These are phyloP conservation scores for Cordilura impudica DNA, from an alignment of 2,888 invertebrate species.

Conservation along the genomic window DNA sequence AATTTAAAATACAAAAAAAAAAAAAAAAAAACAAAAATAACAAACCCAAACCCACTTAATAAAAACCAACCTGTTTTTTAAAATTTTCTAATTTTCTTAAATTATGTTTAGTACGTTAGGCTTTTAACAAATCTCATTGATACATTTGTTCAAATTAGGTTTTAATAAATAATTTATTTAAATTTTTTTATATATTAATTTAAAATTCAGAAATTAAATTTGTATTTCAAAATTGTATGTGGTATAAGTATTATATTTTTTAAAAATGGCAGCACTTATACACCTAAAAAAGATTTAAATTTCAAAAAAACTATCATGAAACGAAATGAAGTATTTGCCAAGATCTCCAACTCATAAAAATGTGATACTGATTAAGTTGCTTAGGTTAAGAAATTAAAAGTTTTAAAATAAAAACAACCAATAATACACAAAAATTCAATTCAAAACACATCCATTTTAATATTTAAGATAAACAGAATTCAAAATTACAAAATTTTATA, in stretches of 20 bases:
- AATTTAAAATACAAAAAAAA: constrained; percentile 15
- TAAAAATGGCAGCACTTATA: constrained; percentile 57
- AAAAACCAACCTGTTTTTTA: constrained; percentile 51
- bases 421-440: constrained; percentile 40
- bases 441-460: constrained; percentile 57
- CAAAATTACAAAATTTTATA: constrained; percentile 56
- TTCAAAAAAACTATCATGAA: constrained; percentile 38
- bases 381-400: constrained; percentile 55
- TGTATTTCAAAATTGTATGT: constrained; percentile 39
- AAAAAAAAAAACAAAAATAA: constrained; percentile 36
- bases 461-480: constrained; percentile 40
- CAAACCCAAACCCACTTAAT: constrained; percentile 57
- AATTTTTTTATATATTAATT: constrained; percentile 35
- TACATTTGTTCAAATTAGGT: constrained; percentile 62
- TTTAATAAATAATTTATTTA: constrained; percentile 60
- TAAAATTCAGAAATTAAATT: background rate
- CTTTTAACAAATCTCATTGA: constrained; percentile 56
- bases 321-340: constrained; percentile 63
- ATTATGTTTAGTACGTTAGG: constrained; percentile 44
- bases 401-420: constrained; percentile 22
- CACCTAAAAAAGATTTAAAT: constrained; percentile 4
- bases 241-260: constrained; percentile 53
- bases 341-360: constrained; percentile 63
- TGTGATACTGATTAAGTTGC: constrained; percentile 63
- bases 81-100: constrained; percentile 18